Evolutionary conservation across 2,797 vertebrate species (phyloP), one percentile per base, ranked within the genome.

Genomic region (Crenuchus spilurus): DNA sequence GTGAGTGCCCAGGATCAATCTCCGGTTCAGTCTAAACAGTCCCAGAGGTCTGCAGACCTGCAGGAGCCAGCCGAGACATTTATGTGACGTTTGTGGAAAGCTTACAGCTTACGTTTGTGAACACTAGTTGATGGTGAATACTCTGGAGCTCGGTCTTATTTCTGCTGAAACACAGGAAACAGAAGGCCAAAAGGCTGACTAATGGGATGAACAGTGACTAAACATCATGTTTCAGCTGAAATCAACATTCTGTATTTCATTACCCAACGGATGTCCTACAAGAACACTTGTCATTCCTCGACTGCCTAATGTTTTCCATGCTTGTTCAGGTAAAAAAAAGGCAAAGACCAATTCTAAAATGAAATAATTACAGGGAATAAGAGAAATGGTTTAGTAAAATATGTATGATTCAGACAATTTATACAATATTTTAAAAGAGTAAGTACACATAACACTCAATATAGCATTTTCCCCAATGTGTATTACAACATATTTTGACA

Each of bases 21-120:
- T 80, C 13, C 1, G 42, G 18, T 44, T 66, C 63, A 65, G 58
- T 80, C 70, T 82, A 84, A 84, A 83, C 82, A 84, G 65, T 80
- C 42, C 16, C 37, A 18, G 33, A n/a, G 35, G 33, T 67, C 39
- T 10, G 61, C 64, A 83, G 82, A 79, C 79, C 74, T 46, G 60
- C 30, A 10, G 66, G 80, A 81, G 77, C 76, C 79, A 2, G 57
- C 44, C 0, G 11, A 67, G 74, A 41, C 58, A 4, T 83, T 71
- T 83, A 75, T 68, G 57, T 57, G 75, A 77, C 35, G 28, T 73
- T 76, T 67, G 41, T 65, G 41, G 28, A 67, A 78, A 51, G 65
- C 76, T 82, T 80, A 69, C 48, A 61, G 52, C 64, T n/a, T n/a
- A 73, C 16, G 31, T 76, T 80, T 67, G 63, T 62, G 74, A 78